Evolutionary conservation across 2,113 vertebrate species (phyloP), one percentile per base, ranked within the genome.

Genomic region (Ranitomeya variabilis): DNA sequence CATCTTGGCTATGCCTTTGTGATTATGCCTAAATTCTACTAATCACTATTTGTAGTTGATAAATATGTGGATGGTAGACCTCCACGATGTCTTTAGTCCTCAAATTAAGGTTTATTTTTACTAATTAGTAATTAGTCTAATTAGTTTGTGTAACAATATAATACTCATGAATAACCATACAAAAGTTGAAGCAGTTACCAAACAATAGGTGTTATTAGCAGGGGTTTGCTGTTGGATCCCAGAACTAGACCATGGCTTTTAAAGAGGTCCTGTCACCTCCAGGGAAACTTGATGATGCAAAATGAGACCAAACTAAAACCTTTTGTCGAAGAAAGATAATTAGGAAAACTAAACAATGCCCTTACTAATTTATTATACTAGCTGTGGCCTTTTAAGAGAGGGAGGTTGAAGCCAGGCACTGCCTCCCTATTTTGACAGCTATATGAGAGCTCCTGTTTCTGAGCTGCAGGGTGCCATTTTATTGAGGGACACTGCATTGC

Each of bases 1-100:
- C 31, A 87, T 67, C 45, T 45, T 52, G 64, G 78, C 80, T 67
- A 79, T 67, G 85, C n/a, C 15, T 23, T 51, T 80, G 71, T 67
- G 11, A n/a, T 66, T 86, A 26, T 19, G 52, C n/a, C 18, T 19
- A 19, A 76, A 55, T 69, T 26, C n/a, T 84, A 15, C 82, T 84
- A 69, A 84, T 71, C 82, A 69, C n/a, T 55, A 52, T 55, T 84
- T 55, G 64, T 13, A 51, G 64, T 45, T 83, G 59, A 83, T 62
- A 83, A 83, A 64, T 64, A 31, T 55, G 66, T 66, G 12, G 60
- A 52, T 69, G 81, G 81, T 52, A 19, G 37, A 52, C 21, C 31
- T 71, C 45, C 82, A 84, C 64, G 64, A 55, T 71, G 62, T 13
- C 51, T 52, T 21, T 66, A 21, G 45, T 62, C 51, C 31, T 4